Evolutionary conservation across 30 jellyfish, hydroid and myxozoan genomes (phyloP).

Genomic region (Catostylus mosaicus): DNA sequence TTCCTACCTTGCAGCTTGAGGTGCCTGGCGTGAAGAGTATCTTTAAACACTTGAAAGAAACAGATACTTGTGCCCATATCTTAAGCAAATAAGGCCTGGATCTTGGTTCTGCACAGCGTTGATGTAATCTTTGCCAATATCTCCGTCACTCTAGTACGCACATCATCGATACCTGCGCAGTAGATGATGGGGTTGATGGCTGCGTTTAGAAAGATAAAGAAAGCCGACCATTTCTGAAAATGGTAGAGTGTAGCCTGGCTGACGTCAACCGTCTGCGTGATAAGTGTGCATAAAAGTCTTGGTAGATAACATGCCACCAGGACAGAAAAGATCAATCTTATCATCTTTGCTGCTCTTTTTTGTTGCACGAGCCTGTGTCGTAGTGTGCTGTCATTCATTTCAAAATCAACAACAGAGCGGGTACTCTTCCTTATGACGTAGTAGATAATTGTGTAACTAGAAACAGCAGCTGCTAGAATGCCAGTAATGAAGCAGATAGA

Average conservation of each 20-base stretch:
- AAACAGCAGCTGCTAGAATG: neutral
- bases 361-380: neutral
- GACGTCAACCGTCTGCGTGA: neutral
- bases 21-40: too few relatives aligned
- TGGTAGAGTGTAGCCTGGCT: neutral
- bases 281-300: neutral
- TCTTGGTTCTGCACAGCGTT: neutral
- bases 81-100: neutral
- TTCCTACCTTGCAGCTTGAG: too few relatives aligned
- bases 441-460: neutral
- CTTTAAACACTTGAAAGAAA: neutral
- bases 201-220: conserved; percentile 9
- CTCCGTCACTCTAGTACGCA: neutral
- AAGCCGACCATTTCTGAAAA: conserved; percentile 10
- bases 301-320: conserved; percentile 18
- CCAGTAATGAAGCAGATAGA: conserved; percentile 8
- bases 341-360: conserved; percentile 1
- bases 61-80: too few relatives aligned
- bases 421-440: neutral
- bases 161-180: conserved; percentile 22
- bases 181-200: conserved; percentile 17
- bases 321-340: neutral
- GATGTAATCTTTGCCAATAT: neutral
- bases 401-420: neutral
- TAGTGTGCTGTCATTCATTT: neutral